phyloP scores from a whole-genome alignment of 2,888 invertebrate species.

The Tiliacea aurago region DNA sequence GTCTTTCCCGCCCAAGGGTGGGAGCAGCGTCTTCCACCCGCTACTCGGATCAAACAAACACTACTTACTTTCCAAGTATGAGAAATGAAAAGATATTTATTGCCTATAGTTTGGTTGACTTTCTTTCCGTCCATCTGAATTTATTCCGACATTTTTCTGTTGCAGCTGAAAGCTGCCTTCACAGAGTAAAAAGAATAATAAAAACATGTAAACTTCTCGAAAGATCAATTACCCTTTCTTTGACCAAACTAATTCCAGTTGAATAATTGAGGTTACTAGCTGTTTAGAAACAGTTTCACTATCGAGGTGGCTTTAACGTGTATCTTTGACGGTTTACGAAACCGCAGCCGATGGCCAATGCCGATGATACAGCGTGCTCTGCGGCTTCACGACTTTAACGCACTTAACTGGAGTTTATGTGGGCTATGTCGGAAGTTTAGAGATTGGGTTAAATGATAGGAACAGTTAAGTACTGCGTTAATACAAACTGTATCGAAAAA shows the following conservation, averaged over 20 bases:
- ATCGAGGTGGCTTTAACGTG: conserved; percentile 18
- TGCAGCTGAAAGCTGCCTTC: too few species aligned
- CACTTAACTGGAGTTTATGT: conserved; percentile 7
- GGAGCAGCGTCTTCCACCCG: too few species aligned
- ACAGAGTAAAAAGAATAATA: too few species aligned
- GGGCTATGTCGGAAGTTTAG: neutral
- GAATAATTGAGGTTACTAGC: conserved; percentile 5
- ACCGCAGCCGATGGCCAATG: conserved; percentile 26
- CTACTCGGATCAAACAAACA: too few species aligned
- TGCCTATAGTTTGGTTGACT: too few species aligned
- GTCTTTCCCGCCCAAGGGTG: too few species aligned
- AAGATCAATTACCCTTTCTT: too few species aligned
- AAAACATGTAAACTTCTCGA: too few species aligned
- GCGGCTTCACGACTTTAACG: conserved; percentile 16
- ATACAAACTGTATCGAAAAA: neutral
- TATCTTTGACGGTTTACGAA: conserved; percentile 4
- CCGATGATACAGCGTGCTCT: neutral
- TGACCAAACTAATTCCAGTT: conserved; percentile 5
- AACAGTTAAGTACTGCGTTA: neutral
- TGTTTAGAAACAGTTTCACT: neutral
- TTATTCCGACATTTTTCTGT: too few species aligned
- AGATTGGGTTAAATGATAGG: neutral
- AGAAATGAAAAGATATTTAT: too few species aligned
- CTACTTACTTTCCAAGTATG: too few species aligned
- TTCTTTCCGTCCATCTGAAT: too few species aligned